Evolutionary conservation across 2,888 invertebrate species (phyloP), one percentile per base, ranked within the genome.

Genomic region (Ennomos quercinarius): DNA sequence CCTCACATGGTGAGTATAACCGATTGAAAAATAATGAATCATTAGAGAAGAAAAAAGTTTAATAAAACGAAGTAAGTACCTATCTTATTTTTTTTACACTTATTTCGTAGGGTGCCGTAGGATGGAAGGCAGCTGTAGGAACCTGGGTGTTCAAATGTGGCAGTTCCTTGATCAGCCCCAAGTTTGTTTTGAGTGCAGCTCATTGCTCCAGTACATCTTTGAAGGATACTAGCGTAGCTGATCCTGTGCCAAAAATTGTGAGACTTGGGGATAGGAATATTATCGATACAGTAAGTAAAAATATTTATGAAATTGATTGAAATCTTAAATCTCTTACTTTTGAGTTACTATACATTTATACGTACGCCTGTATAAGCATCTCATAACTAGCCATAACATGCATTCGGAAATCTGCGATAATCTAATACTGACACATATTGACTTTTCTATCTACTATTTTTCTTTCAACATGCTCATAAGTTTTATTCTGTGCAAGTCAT

Each of bases 111-210:
- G 86, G 80, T 8, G 86, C 88, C 38, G 70, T 88, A 60, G 88
- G 88, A 2, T 89, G 88, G 89, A 61, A 72, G 45, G 76, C 82
- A 2, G 43, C 65, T 0, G 47, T 49, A 0, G 78, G 81, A 3
- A 69, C 70, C 0, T 87, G 84, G 84, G 44, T 77, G 9, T 89
- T 87, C 67, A 83, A 82, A 66, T 96, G 96, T 72, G 96, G 96
- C 0, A 95, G 95, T 4, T 93, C 94, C 1, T 84, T 96, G 8
- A 94, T 96, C 55, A 95, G 95, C 49, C 87, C 94, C 17, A 90
- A 87, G 47, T 95, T 93, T 74, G 92, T 96, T 2, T 74, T 96
- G 38, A 95, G 95, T 0, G 96, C 96, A 0, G 96, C 95, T 0
- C 96, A 96, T 77, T 96, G 96, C 69, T 76, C 82, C 8, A 75